Evolutionary conservation across 2,888 invertebrate species (phyloP), one percentile per base, ranked within the genome.

Genomic region (Automeris io): DNA sequence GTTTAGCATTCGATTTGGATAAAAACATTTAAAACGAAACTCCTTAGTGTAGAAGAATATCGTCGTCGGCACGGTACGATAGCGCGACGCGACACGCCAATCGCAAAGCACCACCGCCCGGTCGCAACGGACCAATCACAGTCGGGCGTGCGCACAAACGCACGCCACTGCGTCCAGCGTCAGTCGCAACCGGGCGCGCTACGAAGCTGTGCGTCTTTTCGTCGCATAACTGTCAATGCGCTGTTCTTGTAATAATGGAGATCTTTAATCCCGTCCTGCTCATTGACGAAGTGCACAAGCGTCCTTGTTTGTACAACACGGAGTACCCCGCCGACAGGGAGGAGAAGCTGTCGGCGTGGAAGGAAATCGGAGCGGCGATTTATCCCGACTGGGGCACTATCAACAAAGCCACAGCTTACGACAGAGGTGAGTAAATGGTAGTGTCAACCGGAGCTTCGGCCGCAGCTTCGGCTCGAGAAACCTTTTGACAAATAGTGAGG

Each of bases 281-380:
- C 51, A 85, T 86, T 54, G 76, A 75, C 39, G 86, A 80, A 57
- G 69, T 83, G 23, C 83, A 85, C 53, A 79, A 76, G 49, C 76
- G 88, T 35, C 82, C 79, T 0, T 72, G 67, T 0, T 47, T 83
- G 42, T 83, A 78, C 54, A 64, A 61, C 32, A 35, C 62, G 54
- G 85, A 71, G 46, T 71, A 82, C 59, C 81, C 89, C 46, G 65
- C 87, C 39, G 79, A 88, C 61, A 69, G 89, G 32, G 72, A 81
- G 47, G 87, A 86, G 43, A 74, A 74, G 45, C 56, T 85, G 39
- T 57, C 59, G 36, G 49, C 79, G 37, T 86, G 85, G 85, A 82
- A 83, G 53, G 75, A 85, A 45, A 64, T 86, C 18, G 85, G 83
- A 18, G 75, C 75, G 1, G 74, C 65, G 7, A 51, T 86, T 29